These are phyloP conservation scores for Crotalus adamanteus DNA, from an alignment of 2,797 vertebrate species.

Conservation along the genomic window DNA sequence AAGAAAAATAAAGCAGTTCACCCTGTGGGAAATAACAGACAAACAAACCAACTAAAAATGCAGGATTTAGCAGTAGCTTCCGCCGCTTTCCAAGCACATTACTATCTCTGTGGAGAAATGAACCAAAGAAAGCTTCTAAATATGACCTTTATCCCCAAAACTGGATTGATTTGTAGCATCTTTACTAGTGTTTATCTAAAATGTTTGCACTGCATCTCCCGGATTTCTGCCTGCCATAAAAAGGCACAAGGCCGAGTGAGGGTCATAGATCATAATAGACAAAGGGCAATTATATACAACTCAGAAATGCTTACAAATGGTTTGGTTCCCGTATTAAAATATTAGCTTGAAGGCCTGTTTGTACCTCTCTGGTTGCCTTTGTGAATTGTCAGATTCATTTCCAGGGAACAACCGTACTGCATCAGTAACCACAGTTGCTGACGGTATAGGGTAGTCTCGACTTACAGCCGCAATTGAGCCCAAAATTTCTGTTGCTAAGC, in stretches of 20 bases:
- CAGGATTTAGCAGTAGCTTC: constrained; percentile 36
- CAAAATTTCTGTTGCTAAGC: neutral
- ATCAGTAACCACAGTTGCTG: neutral
- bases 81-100: constrained; percentile 35
- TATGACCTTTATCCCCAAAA: constrained; percentile 1
- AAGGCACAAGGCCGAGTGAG: too few relatives aligned
- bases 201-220: neutral
- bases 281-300: neutral
- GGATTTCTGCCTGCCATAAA: neutral
- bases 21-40: constrained; percentile 16
- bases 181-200: neutral
- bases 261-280: neutral
- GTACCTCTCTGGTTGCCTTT: neutral
- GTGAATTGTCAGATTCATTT: neutral
- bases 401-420: neutral
- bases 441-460: neutral
- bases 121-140: constrained; percentile 25
- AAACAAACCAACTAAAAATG: constrained; percentile 27
- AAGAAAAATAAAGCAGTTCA: constrained; percentile 42
- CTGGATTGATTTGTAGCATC: constrained; percentile 33
- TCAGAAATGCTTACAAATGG: neutral
- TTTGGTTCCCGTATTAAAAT: neutral
- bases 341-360: neutral
- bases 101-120: constrained; percentile 30
- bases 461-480: neutral